Conservation (phyloP, 2,888 invertebrate species). For the Tinea semifulvella region DNA sequence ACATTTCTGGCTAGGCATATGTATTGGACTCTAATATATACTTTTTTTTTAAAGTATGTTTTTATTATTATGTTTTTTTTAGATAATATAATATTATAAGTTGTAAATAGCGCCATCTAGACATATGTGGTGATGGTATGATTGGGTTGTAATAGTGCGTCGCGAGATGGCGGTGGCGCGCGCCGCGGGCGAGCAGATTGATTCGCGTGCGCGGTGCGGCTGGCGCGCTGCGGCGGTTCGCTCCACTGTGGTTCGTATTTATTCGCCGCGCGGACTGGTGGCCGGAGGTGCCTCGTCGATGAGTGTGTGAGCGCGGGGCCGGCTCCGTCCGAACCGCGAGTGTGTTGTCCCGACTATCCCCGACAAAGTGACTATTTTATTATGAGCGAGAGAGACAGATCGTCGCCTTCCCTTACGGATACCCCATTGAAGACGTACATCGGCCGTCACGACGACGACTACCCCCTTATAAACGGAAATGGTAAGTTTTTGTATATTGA, state of each 20-base stretch:
- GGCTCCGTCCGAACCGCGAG: slow-evolving; percentile 44
- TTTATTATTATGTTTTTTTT: too few relatives aligned
- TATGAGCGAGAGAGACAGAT: slow-evolving; percentile 92
- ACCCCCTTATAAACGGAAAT: slow-evolving; percentile 81
- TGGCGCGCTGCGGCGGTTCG: slow-evolving; percentile 21
- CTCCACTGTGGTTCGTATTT: slow-evolving; percentile 29
- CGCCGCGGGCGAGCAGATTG: slow-evolving; percentile 1
- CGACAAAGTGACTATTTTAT: slow-evolving; percentile 66
- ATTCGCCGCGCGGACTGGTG: slow-evolving; percentile 64
- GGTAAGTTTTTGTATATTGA: slow-evolving; percentile 48
- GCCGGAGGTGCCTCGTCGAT: slow-evolving; percentile 62
- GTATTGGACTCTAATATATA: too few relatives aligned
- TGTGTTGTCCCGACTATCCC: slow-evolving; percentile 31
- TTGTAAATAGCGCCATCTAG: slow-evolving; percentile 7
- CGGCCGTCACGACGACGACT: slow-evolving; percentile 83
- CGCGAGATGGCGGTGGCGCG: slow-evolving; percentile 1
- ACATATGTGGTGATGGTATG: background rate
- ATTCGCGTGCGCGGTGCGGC: slow-evolving; percentile 17
- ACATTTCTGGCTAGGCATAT: too few relatives aligned
- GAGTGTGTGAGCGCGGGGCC: slow-evolving; percentile 49
- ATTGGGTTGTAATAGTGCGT: too few relatives aligned
- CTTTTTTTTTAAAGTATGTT: too few relatives aligned
- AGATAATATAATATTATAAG: too few relatives aligned
- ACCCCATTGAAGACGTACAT: slow-evolving; percentile 88
- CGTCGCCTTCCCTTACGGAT: slow-evolving; percentile 88